These are phyloP conservation scores for Nycticebus coucang DNA, from an alignment of 2,113 vertebrate species.

Conservation along the genomic window DNA sequence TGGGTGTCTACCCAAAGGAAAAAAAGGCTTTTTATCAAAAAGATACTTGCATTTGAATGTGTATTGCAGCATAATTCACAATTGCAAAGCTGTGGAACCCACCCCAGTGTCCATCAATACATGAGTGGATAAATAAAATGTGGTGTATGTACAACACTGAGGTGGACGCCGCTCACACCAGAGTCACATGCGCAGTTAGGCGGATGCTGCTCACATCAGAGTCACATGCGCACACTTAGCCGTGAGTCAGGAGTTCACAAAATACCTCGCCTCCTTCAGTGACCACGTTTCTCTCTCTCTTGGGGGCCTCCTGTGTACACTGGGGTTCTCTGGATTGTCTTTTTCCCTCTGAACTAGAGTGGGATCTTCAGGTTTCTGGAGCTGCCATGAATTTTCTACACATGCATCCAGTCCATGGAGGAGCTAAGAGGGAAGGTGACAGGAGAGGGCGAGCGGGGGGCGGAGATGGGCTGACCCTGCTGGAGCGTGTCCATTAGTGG, in stretches of 20 bases:
- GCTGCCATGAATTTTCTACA: neutral
- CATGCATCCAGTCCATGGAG: neutral
- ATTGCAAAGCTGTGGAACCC: neutral
- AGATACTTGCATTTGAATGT: too few species aligned
- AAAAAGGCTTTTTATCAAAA: too few species aligned
- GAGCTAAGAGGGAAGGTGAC: neutral
- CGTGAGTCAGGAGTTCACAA: neutral
- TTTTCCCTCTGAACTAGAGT: neutral
- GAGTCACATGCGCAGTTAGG: neutral
- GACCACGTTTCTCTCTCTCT: neutral
- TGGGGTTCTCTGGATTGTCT: neutral
- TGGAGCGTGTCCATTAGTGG: neutral
- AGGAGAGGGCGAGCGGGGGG: neutral
- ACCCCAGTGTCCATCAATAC: neutral
- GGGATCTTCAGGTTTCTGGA: neutral
- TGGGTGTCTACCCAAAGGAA: neutral
- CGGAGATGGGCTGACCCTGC: neutral
- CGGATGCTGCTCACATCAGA: neutral
- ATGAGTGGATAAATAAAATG: neutral
- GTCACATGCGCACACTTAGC: neutral
- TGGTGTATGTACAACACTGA: neutral
- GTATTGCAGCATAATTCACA: neutral
- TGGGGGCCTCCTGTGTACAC: accelerated
- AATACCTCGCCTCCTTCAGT: neutral
- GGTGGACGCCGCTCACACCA: neutral